Conservation (phyloP, 2,888 invertebrate genomes). For the Caenorhabditis sp. region DNA sequence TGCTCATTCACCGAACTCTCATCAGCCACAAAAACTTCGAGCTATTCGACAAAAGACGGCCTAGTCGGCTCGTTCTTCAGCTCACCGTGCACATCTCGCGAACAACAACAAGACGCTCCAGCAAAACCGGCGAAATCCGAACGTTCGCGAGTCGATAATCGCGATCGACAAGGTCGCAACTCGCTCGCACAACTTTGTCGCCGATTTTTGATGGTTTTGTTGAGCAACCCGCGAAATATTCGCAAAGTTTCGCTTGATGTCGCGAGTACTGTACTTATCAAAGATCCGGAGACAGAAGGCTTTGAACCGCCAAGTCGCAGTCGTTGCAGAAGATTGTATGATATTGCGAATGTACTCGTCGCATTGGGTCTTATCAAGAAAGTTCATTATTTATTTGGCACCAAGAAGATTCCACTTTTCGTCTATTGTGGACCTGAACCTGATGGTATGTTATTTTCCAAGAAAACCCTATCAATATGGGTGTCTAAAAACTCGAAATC, state of each 20-base stretch:
- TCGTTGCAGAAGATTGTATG: slow-evolving; percentile 78
- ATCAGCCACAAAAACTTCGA: neutral
- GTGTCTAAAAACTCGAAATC: neutral
- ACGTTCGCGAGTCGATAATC: slow-evolving; percentile 36
- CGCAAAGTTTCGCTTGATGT: slow-evolving; percentile 68
- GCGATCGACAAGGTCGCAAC: slow-evolving; percentile 55
- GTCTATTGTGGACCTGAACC: slow-evolving; percentile 70
- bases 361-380: slow-evolving; percentile 81
- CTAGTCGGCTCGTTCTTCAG: slow-evolving; percentile 27
- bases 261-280: slow-evolving; percentile 69
- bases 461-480: neutral
- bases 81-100: slow-evolving; percentile 12
- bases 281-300: slow-evolving; percentile 68
- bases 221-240: slow-evolving; percentile 62
- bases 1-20: slow-evolving; percentile 64
- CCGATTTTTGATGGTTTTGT: slow-evolving; percentile 69
- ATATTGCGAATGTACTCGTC: slow-evolving; percentile 82
- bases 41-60: slow-evolving; percentile 11
- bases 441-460: slow-evolving; percentile 34
- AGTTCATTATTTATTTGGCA: slow-evolving; percentile 73
- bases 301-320: slow-evolving; percentile 69
- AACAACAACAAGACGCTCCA: neutral
- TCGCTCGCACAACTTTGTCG: slow-evolving; percentile 68
- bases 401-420: slow-evolving; percentile 71
- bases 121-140: neutral